Base-by-base conservation (phyloP, 1,140 invertebrate genomes). In the Heliconius eleuchia region DNA sequence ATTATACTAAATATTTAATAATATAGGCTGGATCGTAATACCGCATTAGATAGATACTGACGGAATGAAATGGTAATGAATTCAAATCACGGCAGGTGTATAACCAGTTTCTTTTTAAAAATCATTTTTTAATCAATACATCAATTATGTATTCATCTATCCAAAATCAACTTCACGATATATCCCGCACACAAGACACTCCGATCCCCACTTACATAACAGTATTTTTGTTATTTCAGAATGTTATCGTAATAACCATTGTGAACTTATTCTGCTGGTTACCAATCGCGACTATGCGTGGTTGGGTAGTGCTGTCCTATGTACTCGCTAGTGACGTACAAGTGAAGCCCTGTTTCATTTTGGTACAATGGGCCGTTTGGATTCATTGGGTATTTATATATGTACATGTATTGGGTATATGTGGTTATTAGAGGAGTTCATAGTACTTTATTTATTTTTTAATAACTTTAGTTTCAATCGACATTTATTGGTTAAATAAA, bases 181-280 rank as follows among this genome's bases (percentile, higher is more conserved):
- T 30, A 30, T 30, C 2, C 30, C 30, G 30, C 30, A 30, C 30
- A 30, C 13, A 13, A 46, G 42, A 13, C 3, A 16, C 42, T 46
- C 42, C 42, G 11, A 3, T 46, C 42, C 13, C 13, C 42, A 46
- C 13, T 42, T 42, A 13, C 42, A 18, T 50, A 52, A 19, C 18
- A 74, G 1, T 1, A 30, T 77, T 57, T 79, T 72, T 27, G 37
- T 74, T 71, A 39, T 86, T 91, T 60, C 83, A 92, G 90, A 89
- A 80, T 73, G 82, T 87, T 39, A 78, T 84, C 9, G 37, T 79
- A 9, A 78, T 92, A 71, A 90, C 88, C 5, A 52, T 80, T 5
- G 85, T 86, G 7, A 88, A 85, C 70, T 30, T 91, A 16, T 18
- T 85, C 1, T 89, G 86, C 73, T 92, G 89, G 89, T 74, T 83